Conservation (phyloP, 2,113 vertebrate genomes). For the Toxotes jaculatrix region DNA sequence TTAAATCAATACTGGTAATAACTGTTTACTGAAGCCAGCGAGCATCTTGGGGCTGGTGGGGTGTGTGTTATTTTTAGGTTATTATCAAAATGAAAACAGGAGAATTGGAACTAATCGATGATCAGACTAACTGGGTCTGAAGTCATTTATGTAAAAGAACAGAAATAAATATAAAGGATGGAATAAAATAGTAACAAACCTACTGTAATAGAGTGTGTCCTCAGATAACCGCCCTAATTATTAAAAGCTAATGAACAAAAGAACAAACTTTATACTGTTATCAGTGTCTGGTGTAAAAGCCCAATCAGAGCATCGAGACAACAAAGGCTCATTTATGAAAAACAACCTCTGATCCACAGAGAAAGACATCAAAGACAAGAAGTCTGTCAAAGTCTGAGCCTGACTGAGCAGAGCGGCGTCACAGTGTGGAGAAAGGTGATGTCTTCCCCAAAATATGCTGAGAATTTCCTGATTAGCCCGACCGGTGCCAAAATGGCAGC, state of each 20-base stretch:
- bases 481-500: constrained; percentile 11
- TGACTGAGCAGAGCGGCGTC: constrained; percentile 1
- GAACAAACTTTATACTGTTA: not conserved
- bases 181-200: not conserved
- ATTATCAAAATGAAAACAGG: too few species aligned
- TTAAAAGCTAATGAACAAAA: not conserved
- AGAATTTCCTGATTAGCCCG: constrained; percentile 50
- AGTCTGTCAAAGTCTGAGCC: not conserved
- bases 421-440: constrained; percentile 6
- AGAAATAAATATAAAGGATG: not conserved
- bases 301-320: not conserved
- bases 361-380: not conserved
- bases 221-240: not conserved
- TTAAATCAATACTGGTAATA: too few species aligned
- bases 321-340: not conserved
- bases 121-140: not conserved
- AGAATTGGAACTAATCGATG: not conserved
- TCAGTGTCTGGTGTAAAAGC: not conserved
- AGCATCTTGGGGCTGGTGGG: too few species aligned
- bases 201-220: not conserved
- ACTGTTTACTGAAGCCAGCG: too few species aligned
- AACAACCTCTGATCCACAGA: not conserved
- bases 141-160: not conserved
- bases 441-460: constrained; percentile 22
- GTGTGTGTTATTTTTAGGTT: too few species aligned